A percentile compares a stretch with the other conserved stretches of the same genome.
Evolutionary conservation across 2,888 invertebrate species (phyloP).

Genomic region (Erebia ligea): DNA sequence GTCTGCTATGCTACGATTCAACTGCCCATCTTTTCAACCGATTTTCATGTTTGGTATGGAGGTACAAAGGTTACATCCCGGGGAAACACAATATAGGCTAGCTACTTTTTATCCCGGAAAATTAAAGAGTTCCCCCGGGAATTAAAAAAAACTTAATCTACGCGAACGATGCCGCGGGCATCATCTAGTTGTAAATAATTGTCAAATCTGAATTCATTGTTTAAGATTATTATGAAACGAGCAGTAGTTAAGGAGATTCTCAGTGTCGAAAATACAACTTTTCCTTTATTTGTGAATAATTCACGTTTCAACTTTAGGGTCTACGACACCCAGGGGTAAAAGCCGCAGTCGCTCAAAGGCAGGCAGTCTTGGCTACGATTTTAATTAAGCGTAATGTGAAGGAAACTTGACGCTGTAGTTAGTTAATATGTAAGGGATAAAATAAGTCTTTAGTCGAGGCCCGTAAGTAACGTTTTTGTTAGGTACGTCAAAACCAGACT

Average conservation of each 20-base stretch:
- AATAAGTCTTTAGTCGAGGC: background rate
- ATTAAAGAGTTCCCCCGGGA: too few species aligned
- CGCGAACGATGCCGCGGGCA: too few species aligned
- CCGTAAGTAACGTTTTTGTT: background rate
- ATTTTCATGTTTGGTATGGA: too few species aligned
- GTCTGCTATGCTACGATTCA: too few species aligned
- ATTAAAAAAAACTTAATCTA: too few species aligned
- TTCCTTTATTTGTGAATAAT: constrained; percentile 38
- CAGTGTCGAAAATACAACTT: constrained; percentile 31
- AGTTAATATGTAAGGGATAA: constrained; percentile 27
- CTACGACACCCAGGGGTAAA: constrained; percentile 38
- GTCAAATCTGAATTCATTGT: background rate
- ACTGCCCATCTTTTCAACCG: too few species aligned
- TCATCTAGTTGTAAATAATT: too few species aligned
- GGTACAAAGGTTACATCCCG: too few species aligned
- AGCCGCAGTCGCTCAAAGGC: constrained; percentile 30
- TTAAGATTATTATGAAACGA: background rate
- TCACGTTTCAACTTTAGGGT: constrained; percentile 39
- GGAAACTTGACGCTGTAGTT: constrained; percentile 29
- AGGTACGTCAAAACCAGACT: background rate
- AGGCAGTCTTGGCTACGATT: constrained; percentile 38
- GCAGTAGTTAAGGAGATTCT: background rate
- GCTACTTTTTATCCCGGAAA: too few species aligned
- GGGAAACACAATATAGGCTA: too few species aligned
- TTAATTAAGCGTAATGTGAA: constrained; percentile 41